Evolutionary conservation across 1,140 invertebrate species (phyloP), one percentile per base, ranked within the genome.

Genomic region (Sminthurides bifidus): DNA sequence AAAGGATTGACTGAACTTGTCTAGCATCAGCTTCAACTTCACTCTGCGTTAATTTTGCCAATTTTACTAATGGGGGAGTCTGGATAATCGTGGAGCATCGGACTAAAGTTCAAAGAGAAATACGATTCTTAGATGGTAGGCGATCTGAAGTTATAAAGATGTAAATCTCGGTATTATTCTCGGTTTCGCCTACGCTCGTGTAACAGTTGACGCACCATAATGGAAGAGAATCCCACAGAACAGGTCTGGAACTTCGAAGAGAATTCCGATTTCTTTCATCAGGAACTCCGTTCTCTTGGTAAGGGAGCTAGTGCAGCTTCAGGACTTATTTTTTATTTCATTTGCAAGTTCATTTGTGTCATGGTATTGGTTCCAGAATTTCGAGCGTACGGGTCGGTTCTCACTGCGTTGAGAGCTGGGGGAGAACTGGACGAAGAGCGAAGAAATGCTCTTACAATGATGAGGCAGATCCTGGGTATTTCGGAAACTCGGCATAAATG

Each of bases 401-500:
- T 60, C 8, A 33, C 51, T 30, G 59, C 59, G 15, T 48, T 60
- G 31, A 31, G 59, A 35, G 59, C 59, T 5, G 51, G 43, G 5
- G 59, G 59, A 23, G 50, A 56, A 26, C 35, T 56, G 4, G 52
- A 56, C 31, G 51, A 48, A 21, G 45, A 50, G 19, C 56, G 54
- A 29, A 50, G 46, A 6, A 48, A 19, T 43, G 27, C 44, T 8
- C 35, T 60, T 5, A 43, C 27, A 44, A 31, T 35, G 33, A 31
- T 60, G 8, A 14, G 51, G n/a, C 49, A 60, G 30, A 46, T 27
- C 5, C 50, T 60, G 29, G 40, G 33, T 14, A 53, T 60, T 4
- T 35, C 54, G 2, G 59, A 60, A 1, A 41, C 50, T 6, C 40
- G 59, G 23, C 59, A 60, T 50, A 56, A 54, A 44, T 48, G 48